Evolutionary conservation across 2,888 invertebrate genomes (phyloP), one percentile per base, ranked within the genome.

Genomic region (Stomorhina lunata): DNA sequence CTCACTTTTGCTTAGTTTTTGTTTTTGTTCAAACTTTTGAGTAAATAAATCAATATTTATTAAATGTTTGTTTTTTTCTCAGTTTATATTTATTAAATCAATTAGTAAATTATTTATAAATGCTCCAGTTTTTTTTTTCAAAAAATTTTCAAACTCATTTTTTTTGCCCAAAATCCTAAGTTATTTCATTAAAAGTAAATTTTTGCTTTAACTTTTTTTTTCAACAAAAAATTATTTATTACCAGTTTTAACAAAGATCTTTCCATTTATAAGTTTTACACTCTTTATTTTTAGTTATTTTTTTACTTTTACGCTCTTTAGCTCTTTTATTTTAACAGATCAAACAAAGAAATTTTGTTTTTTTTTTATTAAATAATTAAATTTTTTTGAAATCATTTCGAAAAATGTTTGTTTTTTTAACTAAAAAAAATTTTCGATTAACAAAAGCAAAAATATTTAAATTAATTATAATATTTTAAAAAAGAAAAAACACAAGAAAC

Each of bases 31-130:
- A 15, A 22, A 27, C 12, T 34, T 61, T 57, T 29, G 20, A 22
- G 22, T 2, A 69, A 71, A 32, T 57, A 71, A 32, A 50, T 65
- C 29, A 40, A 27, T 78, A 29, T 65, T 48, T 37, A 25, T 50
- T 68, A 57, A 7, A 34, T 68, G 50, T 48, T 53, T 45, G 20
- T 68, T 22, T 45, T 53, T 68, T 53, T 53, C 50, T 69, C 43
- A 53, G 22, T 63, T 43, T 63, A 32, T 76, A 68, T 81, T 81
- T 78, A 77, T 73, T 55, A 81, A 77, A 61, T 55, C 72, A 77
- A 72, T 81, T 77, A 77, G 71, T 71, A 72, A 61, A 66, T 61
- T 15, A 68, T 68, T 50, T 61, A 68, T 53, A 81, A 68, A 32
- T 81, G 68, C 63, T 73, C 73, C 57, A 81, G 45, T 79, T 79